A percentile compares a stretch with the other conserved stretches of the same genome.
Evolutionary conservation across 2,888 invertebrate species (phyloP).

Genomic region (Caenorhabditis uteleia): DNA sequence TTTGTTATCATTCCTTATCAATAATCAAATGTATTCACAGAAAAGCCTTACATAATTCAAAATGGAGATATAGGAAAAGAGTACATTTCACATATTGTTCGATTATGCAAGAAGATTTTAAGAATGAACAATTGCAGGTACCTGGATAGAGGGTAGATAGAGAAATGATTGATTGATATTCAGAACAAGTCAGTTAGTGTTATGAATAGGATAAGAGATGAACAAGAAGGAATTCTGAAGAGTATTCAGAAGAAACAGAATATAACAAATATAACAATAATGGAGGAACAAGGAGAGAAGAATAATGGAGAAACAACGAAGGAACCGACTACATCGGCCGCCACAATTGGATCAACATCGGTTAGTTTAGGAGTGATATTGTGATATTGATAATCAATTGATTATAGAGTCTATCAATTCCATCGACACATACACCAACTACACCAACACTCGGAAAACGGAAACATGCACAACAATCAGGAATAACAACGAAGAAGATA

Average conservation of each 20-base stretch:
- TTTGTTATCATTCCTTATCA: conserved; percentile 13
- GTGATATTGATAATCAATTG: too few species aligned
- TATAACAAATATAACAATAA: conserved; percentile 49
- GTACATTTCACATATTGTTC: conserved; percentile 69
- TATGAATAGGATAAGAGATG: conserved; percentile 33
- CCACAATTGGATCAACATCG: too few species aligned
- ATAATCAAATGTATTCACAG: conserved; percentile 34
- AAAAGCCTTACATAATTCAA: conserved; percentile 61
- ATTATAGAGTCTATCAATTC: too few species aligned
- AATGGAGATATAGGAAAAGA: conserved; percentile 67
- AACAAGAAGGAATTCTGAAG: conserved; percentile 48
- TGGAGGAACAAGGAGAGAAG: too few species aligned
- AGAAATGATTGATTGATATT: neutral
- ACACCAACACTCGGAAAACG: conserved; percentile 29
- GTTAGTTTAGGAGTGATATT: too few species aligned
- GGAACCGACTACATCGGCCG: too few species aligned
- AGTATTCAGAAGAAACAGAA: conserved; percentile 53
- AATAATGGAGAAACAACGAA: too few species aligned
- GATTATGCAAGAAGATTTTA: conserved; percentile 55
- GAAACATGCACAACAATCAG: conserved; percentile 6
- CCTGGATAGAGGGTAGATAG: neutral
- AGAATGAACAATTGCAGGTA: conserved; percentile 39
- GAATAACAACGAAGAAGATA: conserved; percentile 11
- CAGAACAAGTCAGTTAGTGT: conserved; percentile 40
- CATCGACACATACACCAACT: conserved; percentile 11